Evolutionary conservation across 2,113 vertebrate genomes (phyloP), one percentile per base, ranked within the genome.

Genomic region (Cynopterus brachyotis): DNA sequence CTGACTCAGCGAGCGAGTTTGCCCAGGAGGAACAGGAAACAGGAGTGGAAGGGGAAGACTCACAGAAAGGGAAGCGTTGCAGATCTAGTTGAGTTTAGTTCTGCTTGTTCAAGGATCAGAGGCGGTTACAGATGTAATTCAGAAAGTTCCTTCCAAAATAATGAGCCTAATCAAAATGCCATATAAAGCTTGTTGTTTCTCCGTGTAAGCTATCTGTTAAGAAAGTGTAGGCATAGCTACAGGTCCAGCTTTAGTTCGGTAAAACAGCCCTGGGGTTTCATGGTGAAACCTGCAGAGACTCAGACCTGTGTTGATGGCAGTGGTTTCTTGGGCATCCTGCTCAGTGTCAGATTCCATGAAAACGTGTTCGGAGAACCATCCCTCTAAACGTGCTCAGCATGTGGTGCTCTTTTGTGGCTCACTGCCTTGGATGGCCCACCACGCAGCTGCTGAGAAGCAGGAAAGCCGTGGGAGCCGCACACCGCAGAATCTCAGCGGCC

Each of bases 71-170:
- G 32, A 88, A 16, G 24, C 20, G 75, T 69, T 80, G 47, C 69
- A 5, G 83, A 26, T 15, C 20, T 64, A 45, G 15, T 42, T 13
- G 5, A 35, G 69, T 53, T 80, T 60, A 72, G 2, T 73, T 75
- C 64, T 70, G 40, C 70, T 45, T 80, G 32, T 73, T 40, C 42
- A 22, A 60, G 57, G 7, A 8, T 69, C 3, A 30, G 35, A n/a
- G 5, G 1, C 3, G 13, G 22, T 53, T 67, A 9, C 40, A 81
- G 78, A 70, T 78, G 59, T 80, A 24, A 80, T 64, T 76, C 28
- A 12, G 50, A 26, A 89, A 37, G 45, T 78, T 40, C 26, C 28
- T 82, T 95, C 92, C 60, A 42, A 85, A 60, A 66, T 60, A 60
- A 40, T 53, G 15, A 89, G 24, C 55, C 78, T 76, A 81, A 24